Percentiles rank a stretch among this genome's conserved stretches.
These are phyloP conservation scores for Stylophora pistillata DNA, from an alignment of 64 coral and sea anemone species.

Conservation along the genomic window DNA sequence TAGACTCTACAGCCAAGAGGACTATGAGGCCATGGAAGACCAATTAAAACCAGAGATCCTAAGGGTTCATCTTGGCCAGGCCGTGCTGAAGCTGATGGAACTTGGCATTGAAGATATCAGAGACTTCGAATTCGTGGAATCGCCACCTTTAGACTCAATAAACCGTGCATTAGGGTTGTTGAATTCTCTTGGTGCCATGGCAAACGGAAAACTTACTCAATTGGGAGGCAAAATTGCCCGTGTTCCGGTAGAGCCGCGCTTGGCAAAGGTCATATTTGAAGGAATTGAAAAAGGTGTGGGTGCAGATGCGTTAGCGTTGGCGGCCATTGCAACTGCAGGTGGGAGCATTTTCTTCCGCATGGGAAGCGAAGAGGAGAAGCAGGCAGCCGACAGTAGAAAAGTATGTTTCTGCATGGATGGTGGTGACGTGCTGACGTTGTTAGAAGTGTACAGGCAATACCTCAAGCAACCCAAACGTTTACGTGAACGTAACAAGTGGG, in stretches of 20 bases:
- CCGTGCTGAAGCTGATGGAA: slow-evolving; percentile 88
- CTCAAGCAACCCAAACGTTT: slow-evolving; percentile 21
- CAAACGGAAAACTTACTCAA: slow-evolving; percentile 59
- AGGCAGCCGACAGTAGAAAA: slow-evolving; percentile 70
- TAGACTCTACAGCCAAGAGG: slow-evolving; percentile 73
- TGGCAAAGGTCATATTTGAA: slow-evolving; percentile 73
- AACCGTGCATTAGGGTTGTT: slow-evolving; percentile 33
- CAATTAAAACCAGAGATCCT: slow-evolving; percentile 77
- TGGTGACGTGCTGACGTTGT: slow-evolving; percentile 78
- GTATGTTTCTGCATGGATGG: slow-evolving; percentile 72
- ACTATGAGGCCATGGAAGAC: slow-evolving; percentile 65
- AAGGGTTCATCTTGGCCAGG: slow-evolving; percentile 81
- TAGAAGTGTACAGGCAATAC: slow-evolving; percentile 71
- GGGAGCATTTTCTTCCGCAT: slow-evolving; percentile 86
- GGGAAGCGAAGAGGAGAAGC: slow-evolving; percentile 87
- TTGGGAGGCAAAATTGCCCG: slow-evolving; percentile 74
- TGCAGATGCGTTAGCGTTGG: slow-evolving; percentile 63
- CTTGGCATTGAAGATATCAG: slow-evolving; percentile 69
- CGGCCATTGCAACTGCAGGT: slow-evolving; percentile 69
- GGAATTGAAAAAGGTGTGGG: slow-evolving; percentile 72
- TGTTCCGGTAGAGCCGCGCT: slow-evolving; percentile 70
- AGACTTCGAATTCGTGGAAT: slow-evolving; percentile 81
- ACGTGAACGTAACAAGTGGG: slow-evolving; percentile 56
- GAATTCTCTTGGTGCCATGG: slow-evolving; percentile 55
- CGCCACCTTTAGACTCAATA: slow-evolving; percentile 71